phyloP scores from a whole-genome alignment of 2,888 invertebrate species.

The Panzeria rudis region DNA sequence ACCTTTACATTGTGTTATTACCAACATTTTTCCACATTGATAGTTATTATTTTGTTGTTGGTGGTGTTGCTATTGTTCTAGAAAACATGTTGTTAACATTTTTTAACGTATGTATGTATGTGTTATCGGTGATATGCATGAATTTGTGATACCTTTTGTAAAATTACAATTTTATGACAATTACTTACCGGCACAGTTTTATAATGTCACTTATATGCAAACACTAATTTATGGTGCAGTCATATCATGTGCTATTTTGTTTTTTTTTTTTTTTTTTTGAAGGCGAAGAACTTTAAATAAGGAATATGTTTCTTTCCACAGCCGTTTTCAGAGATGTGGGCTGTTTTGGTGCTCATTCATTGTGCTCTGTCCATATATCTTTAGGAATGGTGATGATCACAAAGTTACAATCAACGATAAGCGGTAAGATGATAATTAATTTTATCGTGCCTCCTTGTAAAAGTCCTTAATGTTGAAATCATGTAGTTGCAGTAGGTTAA shows the following conservation, averaged over 20 bases:
- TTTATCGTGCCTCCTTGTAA: no score
- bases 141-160: constrained; percentile 25
- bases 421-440: no score
- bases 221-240: not conserved
- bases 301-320: not conserved
- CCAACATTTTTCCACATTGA: constrained; percentile 67
- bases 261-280: no score
- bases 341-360: no score
- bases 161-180: constrained; percentile 52
- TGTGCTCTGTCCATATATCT: no score
- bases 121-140: not conserved
- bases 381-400: no score
- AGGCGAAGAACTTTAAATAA: not conserved
- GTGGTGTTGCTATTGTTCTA: constrained; percentile 34
- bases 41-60: constrained; percentile 58
- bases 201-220: not conserved
- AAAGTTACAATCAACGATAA: no score
- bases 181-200: constrained; percentile 47
- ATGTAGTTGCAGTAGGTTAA: no score
- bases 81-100: constrained; percentile 41
- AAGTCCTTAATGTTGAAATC: no score
- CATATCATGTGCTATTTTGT: not conserved
- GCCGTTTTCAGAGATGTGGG: no score
- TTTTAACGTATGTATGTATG: not conserved
- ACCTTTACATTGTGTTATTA: constrained; percentile 62